Evolutionary conservation across 2,113 vertebrate species (phyloP).

Genomic region (Rutilus rutilus): DNA sequence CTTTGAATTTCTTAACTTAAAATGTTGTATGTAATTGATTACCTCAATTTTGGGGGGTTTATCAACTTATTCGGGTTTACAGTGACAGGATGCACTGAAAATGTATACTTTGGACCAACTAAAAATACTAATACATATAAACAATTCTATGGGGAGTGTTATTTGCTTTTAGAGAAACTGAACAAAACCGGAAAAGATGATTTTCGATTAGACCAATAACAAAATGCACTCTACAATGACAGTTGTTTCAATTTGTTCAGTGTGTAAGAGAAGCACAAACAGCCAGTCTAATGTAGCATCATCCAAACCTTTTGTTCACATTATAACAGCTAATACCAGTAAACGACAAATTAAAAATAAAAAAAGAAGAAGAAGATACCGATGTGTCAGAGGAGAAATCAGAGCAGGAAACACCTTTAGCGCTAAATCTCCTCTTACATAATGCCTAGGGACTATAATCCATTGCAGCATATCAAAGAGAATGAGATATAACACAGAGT

Average conservation of each 20-base stretch:
- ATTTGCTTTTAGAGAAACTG: not conserved
- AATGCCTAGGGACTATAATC: conserved; percentile 70
- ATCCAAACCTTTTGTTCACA: not conserved
- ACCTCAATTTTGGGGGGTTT: too few relatives aligned
- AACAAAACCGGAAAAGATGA: not conserved
- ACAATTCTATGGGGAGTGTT: too few relatives aligned
- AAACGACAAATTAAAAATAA: not conserved
- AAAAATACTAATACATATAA: too few relatives aligned
- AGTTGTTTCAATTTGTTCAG: not conserved
- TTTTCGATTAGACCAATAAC: not conserved
- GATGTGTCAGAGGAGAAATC: conserved; percentile 37
- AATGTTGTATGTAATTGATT: too few relatives aligned
- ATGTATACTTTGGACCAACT: not conserved
- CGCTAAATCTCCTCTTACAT: conserved; percentile 70
- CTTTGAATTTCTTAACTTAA: too few relatives aligned
- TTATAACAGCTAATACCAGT: not conserved
- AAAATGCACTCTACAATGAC: not conserved
- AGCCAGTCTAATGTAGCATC: not conserved
- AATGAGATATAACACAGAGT: conserved; percentile 76
- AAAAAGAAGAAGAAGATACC: too few relatives aligned
- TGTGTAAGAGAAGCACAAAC: not conserved
- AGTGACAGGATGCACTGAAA: not conserved
- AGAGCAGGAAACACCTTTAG: conserved; percentile 75
- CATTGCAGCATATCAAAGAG: conserved; percentile 70
- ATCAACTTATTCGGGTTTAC: too few relatives aligned